phyloP scores from a whole-genome alignment of 2,797 vertebrate species.

The Threskiornis aethiopicus region DNA sequence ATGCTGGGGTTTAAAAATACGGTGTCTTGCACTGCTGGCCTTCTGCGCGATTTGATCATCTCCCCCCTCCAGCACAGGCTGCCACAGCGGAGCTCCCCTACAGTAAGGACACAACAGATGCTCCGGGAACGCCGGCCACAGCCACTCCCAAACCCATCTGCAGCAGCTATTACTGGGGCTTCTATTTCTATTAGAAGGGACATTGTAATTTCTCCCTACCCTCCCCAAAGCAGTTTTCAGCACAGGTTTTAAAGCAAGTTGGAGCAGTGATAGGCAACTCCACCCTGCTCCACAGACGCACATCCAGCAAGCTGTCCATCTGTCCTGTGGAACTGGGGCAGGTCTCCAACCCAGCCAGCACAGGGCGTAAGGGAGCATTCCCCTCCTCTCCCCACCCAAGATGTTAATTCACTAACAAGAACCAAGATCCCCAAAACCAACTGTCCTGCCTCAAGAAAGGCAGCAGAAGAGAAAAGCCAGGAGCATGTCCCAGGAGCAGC shows the following conservation, averaged over 20 bases:
- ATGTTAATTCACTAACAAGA: neutral
- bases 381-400: neutral
- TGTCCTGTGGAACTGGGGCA: neutral
- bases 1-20: neutral
- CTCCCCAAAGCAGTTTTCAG: neutral
- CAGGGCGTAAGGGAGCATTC: neutral
- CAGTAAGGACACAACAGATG: neutral
- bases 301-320: neutral
- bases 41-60: neutral
- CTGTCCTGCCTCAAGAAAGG: neutral
- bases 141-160: slow-evolving; percentile 8
- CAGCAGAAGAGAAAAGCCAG: neutral
- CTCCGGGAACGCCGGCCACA: neutral
- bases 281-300: neutral
- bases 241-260: neutral
- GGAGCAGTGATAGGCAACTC: neutral
- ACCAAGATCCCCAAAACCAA: neutral
- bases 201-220: neutral
- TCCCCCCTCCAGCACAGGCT: neutral
- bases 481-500: neutral
- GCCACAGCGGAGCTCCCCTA: neutral
- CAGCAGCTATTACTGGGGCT: neutral
- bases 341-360: neutral
- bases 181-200: neutral
- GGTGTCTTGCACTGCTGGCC: neutral